Evolutionary conservation across 2,113 vertebrate genomes (phyloP).

Genomic region (Phalacrocorax carbo): DNA sequence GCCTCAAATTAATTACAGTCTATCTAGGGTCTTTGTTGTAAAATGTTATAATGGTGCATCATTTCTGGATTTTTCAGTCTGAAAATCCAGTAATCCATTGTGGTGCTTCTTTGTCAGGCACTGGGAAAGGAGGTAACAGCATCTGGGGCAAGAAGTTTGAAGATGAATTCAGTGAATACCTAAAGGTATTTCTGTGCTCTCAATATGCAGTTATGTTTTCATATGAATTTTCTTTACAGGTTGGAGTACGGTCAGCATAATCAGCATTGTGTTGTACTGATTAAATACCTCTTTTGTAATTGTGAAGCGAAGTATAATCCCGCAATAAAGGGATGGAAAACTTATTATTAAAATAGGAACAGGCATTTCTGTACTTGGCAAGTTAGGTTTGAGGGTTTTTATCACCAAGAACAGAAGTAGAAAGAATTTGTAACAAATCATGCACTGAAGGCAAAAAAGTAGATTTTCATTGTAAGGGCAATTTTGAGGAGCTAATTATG

Average conservation of each 20-base stretch:
- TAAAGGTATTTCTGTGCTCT: conserved; percentile 81
- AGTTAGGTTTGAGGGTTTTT: neutral
- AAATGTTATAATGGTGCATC: neutral
- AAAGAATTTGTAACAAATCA: neutral
- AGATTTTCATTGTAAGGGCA: neutral
- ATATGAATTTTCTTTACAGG: neutral
- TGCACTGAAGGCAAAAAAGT: neutral
- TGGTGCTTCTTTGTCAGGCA: conserved; percentile 75
- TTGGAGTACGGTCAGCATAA: neutral
- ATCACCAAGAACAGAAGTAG: neutral
- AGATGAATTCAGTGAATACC: conserved; percentile 95
- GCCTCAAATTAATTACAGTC: neutral
- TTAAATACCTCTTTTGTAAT: neutral
- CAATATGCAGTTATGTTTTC: neutral
- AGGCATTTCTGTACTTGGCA: neutral
- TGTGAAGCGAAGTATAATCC: neutral
- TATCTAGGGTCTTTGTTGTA: neutral
- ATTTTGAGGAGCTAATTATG: neutral
- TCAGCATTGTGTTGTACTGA: neutral
- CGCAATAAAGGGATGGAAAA: neutral
- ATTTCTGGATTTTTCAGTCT: neutral
- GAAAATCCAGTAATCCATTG: neutral
- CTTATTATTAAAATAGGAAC: neutral
- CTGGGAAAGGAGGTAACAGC: conserved; percentile 94
- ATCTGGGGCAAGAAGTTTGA: conserved; percentile 98